phyloP scores from a whole-genome alignment of 1,140 invertebrate genomes.

The Holotrichia oblita region DNA sequence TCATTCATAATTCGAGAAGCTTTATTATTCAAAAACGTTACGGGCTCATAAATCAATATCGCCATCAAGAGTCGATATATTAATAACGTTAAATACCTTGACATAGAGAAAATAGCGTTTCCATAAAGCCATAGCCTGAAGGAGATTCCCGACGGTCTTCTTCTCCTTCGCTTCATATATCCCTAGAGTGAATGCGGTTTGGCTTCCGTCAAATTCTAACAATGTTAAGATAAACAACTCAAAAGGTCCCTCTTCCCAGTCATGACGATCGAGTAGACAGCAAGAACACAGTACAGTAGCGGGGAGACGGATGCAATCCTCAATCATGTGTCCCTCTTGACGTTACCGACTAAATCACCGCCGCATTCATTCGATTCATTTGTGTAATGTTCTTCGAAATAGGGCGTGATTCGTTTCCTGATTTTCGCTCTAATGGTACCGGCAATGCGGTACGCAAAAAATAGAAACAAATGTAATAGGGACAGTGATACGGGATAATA shows the following conservation, averaged over 20 bases:
- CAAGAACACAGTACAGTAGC: background rate
- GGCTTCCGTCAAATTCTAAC: conserved; percentile 34
- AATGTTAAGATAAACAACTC: conserved; percentile 36
- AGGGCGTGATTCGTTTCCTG: conserved; percentile 27
- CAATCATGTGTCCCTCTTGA: conserved; percentile 27
- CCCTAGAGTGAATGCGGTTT: conserved; percentile 20
- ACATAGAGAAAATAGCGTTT: background rate
- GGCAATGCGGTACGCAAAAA: background rate
- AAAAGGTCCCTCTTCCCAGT: background rate
- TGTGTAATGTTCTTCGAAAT: conserved; percentile 14
- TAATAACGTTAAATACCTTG: conserved; percentile 14
- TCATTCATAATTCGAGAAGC: too few relatives aligned
- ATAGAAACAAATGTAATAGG: conserved; percentile 8
- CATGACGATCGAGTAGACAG: conserved; percentile 12
- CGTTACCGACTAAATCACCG: conserved; percentile 15
- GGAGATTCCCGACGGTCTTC: conserved; percentile 20
- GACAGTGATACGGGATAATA: background rate
- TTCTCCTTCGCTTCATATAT: background rate
- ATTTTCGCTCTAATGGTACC: conserved; percentile 16
- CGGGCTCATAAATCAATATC: background rate
- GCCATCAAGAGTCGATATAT: conserved; percentile 14
- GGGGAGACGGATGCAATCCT: conserved; percentile 4
- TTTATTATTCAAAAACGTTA: too few relatives aligned
- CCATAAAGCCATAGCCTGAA: conserved; percentile 23
- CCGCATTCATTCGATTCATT: conserved; percentile 33